Percentiles rank a stretch among this genome's conserved stretches.
phyloP scores from a whole-genome alignment of 2,888 invertebrate species.

The Dynastes tityus region DNA sequence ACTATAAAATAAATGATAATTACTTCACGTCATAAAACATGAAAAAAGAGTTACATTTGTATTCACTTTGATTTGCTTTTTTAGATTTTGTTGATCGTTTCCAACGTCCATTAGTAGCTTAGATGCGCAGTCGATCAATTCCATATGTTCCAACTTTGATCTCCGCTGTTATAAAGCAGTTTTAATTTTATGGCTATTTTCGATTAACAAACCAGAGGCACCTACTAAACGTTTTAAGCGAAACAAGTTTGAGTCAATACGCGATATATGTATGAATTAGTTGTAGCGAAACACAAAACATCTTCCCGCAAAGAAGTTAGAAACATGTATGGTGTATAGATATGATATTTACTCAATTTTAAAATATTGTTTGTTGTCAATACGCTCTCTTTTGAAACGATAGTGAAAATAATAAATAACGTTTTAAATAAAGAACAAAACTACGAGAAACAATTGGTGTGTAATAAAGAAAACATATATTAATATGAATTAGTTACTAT shows the following conservation, averaged over 20 bases:
- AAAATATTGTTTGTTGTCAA: slow-evolving; percentile 33
- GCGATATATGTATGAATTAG: slow-evolving; percentile 25
- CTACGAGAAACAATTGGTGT: slow-evolving; percentile 45
- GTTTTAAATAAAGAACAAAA: slow-evolving; percentile 24
- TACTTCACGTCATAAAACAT: background rate
- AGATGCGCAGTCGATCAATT: background rate
- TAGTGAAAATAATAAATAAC: slow-evolving; percentile 26
- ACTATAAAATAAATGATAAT: slow-evolving; percentile 4
- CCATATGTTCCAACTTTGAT: background rate
- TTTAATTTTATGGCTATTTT: background rate
- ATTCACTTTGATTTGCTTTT: background rate
- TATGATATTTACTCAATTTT: slow-evolving; percentile 39
- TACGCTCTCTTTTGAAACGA: slow-evolving; percentile 39
- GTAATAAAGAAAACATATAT: slow-evolving; percentile 46
- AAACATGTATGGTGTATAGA: slow-evolving; percentile 23
- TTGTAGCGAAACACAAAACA: slow-evolving; percentile 23
- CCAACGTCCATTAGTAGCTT: no score
- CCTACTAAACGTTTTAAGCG: slow-evolving; percentile 9
- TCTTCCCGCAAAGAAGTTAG: slow-evolving; percentile 37
- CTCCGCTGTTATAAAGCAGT: background rate
- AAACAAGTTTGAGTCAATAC: slow-evolving; percentile 5
- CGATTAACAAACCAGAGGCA: slow-evolving; percentile 11
- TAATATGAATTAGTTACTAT: slow-evolving; percentile 52
- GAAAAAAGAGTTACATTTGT: background rate
- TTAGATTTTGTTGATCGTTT: background rate